These are phyloP conservation scores for Agapornis canus DNA, from an alignment of 2,797 vertebrate species.

Conservation along the genomic window DNA sequence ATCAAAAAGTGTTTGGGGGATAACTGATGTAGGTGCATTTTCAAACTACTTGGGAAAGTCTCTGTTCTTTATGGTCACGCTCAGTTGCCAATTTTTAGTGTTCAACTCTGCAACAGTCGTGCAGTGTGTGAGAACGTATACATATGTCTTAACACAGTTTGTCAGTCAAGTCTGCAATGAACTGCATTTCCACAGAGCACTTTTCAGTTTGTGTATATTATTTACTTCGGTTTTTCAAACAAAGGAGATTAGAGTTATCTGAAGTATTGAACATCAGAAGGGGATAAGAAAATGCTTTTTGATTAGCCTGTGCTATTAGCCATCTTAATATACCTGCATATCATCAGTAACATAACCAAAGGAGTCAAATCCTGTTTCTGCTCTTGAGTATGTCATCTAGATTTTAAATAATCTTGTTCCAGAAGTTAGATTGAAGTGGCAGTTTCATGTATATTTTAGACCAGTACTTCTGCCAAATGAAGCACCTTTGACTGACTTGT, in stretches of 20 bases:
- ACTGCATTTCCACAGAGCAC: constrained; percentile 20
- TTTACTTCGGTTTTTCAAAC: not conserved
- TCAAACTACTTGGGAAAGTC: constrained; percentile 48
- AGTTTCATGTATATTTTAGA: not conserved
- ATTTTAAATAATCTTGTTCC: not conserved
- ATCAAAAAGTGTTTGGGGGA: constrained; percentile 53
- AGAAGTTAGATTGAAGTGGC: not conserved
- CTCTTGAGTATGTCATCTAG: not conserved
- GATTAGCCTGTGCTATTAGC: not conserved
- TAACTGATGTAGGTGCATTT: constrained; percentile 66
- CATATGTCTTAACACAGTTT: not conserved
- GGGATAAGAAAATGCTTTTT: not conserved
- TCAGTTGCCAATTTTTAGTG: constrained; percentile 27
- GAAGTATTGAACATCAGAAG: not conserved
- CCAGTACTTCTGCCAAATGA: not conserved
- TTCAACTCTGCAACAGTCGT: not conserved
- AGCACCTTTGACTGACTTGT: not conserved
- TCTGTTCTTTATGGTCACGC: constrained; percentile 32
- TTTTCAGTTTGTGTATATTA: not conserved
- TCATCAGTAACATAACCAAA: not conserved
- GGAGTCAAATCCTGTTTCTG: not conserved
- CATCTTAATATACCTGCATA: not conserved
- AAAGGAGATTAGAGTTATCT: constrained; percentile 21
- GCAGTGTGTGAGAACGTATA: not conserved
- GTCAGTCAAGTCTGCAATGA: not conserved